Evolutionary conservation across 2,797 vertebrate genomes (phyloP).

Genomic region (Hippocampus kuda): DNA sequence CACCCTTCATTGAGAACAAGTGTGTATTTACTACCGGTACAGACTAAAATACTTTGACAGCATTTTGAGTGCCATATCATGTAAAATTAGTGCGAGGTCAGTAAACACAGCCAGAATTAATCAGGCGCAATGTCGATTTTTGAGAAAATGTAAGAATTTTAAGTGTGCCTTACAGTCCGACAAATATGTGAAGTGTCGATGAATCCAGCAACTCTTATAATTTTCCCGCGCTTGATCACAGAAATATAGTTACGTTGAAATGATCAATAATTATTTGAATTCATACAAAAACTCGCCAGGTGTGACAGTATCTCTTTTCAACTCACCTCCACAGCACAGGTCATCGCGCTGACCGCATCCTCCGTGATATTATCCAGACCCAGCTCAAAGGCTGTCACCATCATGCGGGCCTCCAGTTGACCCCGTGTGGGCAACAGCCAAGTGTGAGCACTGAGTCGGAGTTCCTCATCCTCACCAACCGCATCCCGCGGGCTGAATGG

Average conservation of each 20-base stretch:
- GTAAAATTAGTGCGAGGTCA: neutral
- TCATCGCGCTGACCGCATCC: conserved; percentile 78
- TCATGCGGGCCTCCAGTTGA: conserved; percentile 96
- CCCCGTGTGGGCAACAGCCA: conserved; percentile 86
- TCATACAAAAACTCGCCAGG: neutral
- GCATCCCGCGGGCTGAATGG: conserved; percentile 83
- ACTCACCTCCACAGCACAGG: conserved; percentile 82
- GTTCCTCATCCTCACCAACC: conserved; percentile 83
- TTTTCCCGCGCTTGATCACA: neutral
- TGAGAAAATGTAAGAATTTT: too few relatives aligned
- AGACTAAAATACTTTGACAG: neutral
- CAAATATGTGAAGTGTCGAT: neutral
- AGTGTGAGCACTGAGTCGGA: conserved; percentile 92
- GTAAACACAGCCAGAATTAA: neutral
- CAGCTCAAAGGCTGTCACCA: conserved; percentile 88
- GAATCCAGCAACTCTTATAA: neutral
- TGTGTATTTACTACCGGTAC: too few relatives aligned
- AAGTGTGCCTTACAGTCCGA: neutral
- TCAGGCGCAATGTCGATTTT: too few relatives aligned
- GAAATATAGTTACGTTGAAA: neutral
- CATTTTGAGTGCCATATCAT: neutral
- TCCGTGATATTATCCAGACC: conserved; percentile 91
- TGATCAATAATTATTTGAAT: neutral
- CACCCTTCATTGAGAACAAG: too few relatives aligned
- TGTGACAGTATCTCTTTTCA: too few relatives aligned